Conservation (phyloP, 2,888 invertebrate species). For the Cynaeus angustus region DNA sequence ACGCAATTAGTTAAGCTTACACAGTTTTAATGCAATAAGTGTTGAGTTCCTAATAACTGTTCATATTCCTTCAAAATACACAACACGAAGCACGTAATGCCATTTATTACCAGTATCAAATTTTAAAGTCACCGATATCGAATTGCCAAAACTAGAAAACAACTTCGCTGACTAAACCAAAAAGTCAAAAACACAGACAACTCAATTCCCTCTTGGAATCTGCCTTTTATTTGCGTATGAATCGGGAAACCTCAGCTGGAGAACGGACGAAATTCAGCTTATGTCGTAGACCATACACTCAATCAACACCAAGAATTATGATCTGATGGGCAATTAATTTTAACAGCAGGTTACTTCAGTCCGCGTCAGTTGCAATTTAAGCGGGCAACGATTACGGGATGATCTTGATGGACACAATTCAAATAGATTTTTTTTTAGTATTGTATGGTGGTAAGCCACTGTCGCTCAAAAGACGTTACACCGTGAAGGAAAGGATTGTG, state of each 20-base stretch:
- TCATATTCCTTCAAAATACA: neutral
- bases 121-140: no score
- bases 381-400: neutral
- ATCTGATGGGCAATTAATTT: neutral
- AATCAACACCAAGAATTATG: neutral
- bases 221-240: no score
- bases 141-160: no score
- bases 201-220: no score
- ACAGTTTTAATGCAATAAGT: constrained; percentile 30
- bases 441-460: no score
- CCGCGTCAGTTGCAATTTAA: neutral
- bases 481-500: no score
- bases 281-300: neutral
- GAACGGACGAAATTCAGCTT: neutral
- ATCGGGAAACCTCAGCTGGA: neutral
- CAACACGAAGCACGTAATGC: no score
- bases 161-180: no score
- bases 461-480: no score
- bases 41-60: neutral
- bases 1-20: constrained; percentile 27
- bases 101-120: no score
- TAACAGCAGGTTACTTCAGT: neutral
- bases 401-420: neutral
- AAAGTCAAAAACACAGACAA: no score
- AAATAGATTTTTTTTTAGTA: no score